Evolutionary conservation across 2,113 vertebrate species (phyloP).

Genomic region (Capreolus pygargus): DNA sequence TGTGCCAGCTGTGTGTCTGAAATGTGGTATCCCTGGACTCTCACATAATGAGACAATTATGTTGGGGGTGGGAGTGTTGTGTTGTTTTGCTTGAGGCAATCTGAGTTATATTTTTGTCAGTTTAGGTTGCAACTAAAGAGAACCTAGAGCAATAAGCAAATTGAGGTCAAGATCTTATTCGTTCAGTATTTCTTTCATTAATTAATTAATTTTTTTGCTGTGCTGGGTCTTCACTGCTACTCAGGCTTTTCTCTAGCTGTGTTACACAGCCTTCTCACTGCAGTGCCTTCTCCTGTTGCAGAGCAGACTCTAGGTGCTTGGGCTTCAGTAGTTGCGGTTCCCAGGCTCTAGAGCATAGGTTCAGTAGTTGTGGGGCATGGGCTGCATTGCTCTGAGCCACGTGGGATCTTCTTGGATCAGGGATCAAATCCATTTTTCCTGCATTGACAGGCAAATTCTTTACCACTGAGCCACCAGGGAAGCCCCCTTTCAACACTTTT

Average conservation of each 20-base stretch:
- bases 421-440: background rate
- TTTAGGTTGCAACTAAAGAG: background rate
- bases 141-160: background rate
- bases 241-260: background rate
- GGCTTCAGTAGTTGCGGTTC: background rate
- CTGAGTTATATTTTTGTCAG: background rate
- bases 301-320: background rate
- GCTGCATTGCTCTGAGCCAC: background rate
- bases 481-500: background rate
- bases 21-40: background rate
- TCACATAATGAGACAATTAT: background rate
- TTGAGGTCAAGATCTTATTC: background rate
- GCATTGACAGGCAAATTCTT: background rate
- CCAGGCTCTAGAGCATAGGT: background rate
- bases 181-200: background rate
- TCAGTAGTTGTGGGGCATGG: rapidly evolving
- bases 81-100: background rate
- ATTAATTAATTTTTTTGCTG: background rate
- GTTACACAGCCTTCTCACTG: background rate
- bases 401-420: background rate
- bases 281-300: background rate
- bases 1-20: background rate
- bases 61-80: no score
- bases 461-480: background rate
- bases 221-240: background rate